phyloP scores from a whole-genome alignment of 2,797 vertebrate genomes.

The Argentina silus region DNA sequence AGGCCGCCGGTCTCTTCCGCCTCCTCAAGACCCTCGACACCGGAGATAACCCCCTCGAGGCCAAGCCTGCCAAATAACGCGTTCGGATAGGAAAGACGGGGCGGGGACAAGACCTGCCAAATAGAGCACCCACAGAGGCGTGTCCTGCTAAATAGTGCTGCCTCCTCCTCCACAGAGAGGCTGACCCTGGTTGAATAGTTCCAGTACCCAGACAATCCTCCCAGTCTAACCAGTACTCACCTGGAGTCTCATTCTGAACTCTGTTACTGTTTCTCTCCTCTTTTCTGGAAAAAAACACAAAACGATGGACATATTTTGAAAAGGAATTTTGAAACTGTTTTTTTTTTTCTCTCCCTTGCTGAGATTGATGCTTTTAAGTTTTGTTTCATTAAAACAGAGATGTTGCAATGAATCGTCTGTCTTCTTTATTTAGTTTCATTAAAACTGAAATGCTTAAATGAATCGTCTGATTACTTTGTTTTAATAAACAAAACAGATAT shows the following conservation, averaged over 20 bases:
- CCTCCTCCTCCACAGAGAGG: background rate
- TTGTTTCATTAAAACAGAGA: slow-evolving; percentile 51
- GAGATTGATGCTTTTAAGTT: slow-evolving; percentile 21
- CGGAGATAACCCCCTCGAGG: slow-evolving; percentile 88
- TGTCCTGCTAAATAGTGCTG: background rate
- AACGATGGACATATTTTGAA: slow-evolving; percentile 18
- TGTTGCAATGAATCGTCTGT: slow-evolving; percentile 10
- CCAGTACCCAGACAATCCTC: slow-evolving; percentile 6
- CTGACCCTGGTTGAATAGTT: slow-evolving; percentile 9
- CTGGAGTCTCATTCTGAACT: slow-evolving; percentile 13
- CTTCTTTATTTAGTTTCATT: slow-evolving; percentile 52
- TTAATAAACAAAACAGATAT: too few relatives aligned
- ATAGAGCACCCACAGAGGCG: slow-evolving; percentile 1
- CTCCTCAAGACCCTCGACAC: slow-evolving; percentile 97
- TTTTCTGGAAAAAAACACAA: slow-evolving; percentile 13
- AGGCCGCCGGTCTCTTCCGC: slow-evolving; percentile 95
- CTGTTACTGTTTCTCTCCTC: background rate
- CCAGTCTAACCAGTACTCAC: slow-evolving; percentile 1
- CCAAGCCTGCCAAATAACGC: slow-evolving; percentile 86
- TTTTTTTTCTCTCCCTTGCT: slow-evolving; percentile 9
- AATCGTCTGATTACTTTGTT: too few relatives aligned
- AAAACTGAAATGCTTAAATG: slow-evolving; percentile 21
- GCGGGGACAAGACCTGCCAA: background rate
- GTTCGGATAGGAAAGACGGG: background rate
- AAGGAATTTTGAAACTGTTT: background rate